Base-by-base conservation (phyloP, 1,140 invertebrate genomes). In the Macrosteles quadrilineatus region DNA sequence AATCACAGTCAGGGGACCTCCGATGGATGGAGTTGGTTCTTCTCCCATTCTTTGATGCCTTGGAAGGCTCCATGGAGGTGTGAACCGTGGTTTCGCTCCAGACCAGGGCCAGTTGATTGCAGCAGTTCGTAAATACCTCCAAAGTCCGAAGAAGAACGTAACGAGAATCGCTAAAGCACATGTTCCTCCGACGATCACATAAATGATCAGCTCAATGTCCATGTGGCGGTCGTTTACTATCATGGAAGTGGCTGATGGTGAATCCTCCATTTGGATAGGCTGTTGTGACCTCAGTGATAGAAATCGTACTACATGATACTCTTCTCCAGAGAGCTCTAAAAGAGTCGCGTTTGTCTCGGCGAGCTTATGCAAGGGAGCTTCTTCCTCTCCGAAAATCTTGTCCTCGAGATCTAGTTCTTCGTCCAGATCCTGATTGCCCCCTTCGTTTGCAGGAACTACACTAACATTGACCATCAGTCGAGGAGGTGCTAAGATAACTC, bases 331-430 rank as follows among this genome's bases (percentile, higher is more conserved):
- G 9, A 79, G 69, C 72, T 80, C 78, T 47, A 79, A 69, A 17
- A 80, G 68, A 17, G 79, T 80, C 9, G 78, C 77, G 70, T 80
- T 80, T 1, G 78, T 77, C 72, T 77, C 77, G 9, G 77, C 78
- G 40, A 78, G 67, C 59, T 75, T 76, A 50, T 78, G 74, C 29
- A 79, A 64, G 4, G 77, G 76, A 6, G 74, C 78, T 62, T 77
- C 76, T 69, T 76, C 75, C 43, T 72, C 72, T 40, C 69, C 71
- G 45, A 73, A 72, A 40, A 75, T 55, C 25, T 66, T 72, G 27
- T 73, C 71, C 36, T 75, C 72, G n/a, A 75, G 66, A 63, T 74
- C 71, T 27, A 75, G 69, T 69, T 75, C 73, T 68, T 75, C 73
- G 50, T 74, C 71, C 23, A 72, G 30, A 45, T 76, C 72, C 40